Base-by-base conservation (phyloP, 1,140 invertebrate genomes). In the Drosophila triauraria region DNA sequence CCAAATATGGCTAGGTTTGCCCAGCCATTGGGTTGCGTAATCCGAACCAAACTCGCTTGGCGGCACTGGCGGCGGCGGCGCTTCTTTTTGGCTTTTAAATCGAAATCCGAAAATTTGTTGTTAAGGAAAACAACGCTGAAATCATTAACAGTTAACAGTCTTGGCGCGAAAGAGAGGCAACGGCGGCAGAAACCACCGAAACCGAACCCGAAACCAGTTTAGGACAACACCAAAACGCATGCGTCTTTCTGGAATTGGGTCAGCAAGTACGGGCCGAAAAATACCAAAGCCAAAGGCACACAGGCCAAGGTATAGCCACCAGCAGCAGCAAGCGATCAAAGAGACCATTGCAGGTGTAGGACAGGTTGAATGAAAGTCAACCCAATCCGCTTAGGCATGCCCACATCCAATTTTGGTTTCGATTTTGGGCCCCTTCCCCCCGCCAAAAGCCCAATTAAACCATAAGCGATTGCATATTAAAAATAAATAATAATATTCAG, bases 11-110 rank as follows among this genome's bases (percentile, higher is more conserved):
- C 48, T 47, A 17, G 68, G 53, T 68, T 57, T 54, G 74, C 43
- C 61, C 38, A 20, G 53, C 53, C 53, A 56, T 25, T 5, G 47
- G 35, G 78, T 88, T 88, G 78, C 78, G 81, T 65, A 88, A 88
- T 61, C 35, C 67, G 38, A 53, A 46, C 38, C 68, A 79, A 78
- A 71, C 59, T 56, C 69, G 82, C 70, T 79, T 64, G 69, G 76
- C 60, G 62, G 61, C 62, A 47, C 62, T 67, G 62, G 67, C 42
- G 57, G 27, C 40, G 60, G 64, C 53, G 57, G 40, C 69, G 84
- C 84, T 90, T 88, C 85, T 88, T 88, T 88, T 84, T 78, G 56
- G 77, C 85, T 88, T 88, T 88, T 81, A 90, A 90, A 88, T 90
- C 81, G 81, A 88, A 90, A 84, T 84, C 72, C 85, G 65, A 87